Percentiles rank a stretch among this genome's conserved stretches.
Evolutionary conservation across 2,888 invertebrate genomes (phyloP).

Genomic region (Sinotaia quadrata): DNA sequence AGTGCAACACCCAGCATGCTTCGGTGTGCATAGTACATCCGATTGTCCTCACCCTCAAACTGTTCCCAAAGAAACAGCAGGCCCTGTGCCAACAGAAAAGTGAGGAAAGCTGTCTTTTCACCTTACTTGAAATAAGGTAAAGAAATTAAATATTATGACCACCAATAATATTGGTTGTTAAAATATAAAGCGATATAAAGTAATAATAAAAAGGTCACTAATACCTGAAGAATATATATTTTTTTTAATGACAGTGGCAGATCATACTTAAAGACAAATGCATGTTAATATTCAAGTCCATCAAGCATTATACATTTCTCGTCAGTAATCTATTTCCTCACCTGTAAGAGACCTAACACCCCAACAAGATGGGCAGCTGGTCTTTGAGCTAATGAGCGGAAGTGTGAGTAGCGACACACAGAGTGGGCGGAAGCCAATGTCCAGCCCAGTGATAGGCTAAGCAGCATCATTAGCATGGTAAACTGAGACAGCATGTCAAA

Average conservation of each 20-base stretch:
- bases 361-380: conserved; percentile 64
- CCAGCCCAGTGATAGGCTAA: conserved; percentile 67
- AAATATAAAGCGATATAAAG: too few relatives aligned
- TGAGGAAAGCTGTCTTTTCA: too few relatives aligned
- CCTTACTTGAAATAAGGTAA: too few relatives aligned
- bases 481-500: conserved; percentile 67
- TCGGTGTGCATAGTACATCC: conserved; percentile 64
- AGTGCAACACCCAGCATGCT: conserved; percentile 61
- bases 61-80: conserved; percentile 67
- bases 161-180: too few relatives aligned
- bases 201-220: too few relatives aligned
- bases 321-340: too few relatives aligned
- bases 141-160: too few relatives aligned
- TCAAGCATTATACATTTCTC: too few relatives aligned
- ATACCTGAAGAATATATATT: too few relatives aligned
- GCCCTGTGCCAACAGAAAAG: conserved; percentile 50
- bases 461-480: conserved; percentile 67
- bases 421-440: conserved; percentile 60
- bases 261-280: too few relatives aligned
- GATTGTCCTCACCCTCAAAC: conserved; percentile 59
- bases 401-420: conserved; percentile 51
- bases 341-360: conserved; percentile 61
- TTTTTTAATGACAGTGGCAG: too few relatives aligned
- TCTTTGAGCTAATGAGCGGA: conserved; percentile 57
- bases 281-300: too few relatives aligned